These are phyloP conservation scores for Microctonus hyperodae DNA, from an alignment of 2,888 invertebrate genomes.

Conservation along the genomic window DNA sequence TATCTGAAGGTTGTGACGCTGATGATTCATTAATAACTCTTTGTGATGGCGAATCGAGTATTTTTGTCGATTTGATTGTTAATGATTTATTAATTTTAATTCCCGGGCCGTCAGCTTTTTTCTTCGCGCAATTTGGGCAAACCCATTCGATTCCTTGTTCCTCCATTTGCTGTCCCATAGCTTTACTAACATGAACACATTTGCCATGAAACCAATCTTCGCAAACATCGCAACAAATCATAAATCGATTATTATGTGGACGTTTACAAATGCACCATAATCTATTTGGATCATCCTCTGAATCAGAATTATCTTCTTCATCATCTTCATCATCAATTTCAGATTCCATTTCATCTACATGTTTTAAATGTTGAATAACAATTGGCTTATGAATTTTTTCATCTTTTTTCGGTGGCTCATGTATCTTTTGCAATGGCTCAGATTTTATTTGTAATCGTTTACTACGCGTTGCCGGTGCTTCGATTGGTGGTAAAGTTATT, in stretches of 20 bases:
- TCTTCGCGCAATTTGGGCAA: slow-evolving; percentile 82
- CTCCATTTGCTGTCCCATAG: slow-evolving; percentile 93
- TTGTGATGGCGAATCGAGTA: slow-evolving; percentile 15
- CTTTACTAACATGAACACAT: slow-evolving; percentile 92
- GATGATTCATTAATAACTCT: slow-evolving; percentile 28
- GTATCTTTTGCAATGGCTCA: slow-evolving; percentile 39
- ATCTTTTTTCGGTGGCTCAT: slow-evolving; percentile 38
- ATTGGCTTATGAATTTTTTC: slow-evolving; percentile 37
- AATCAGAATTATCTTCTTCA: slow-evolving; percentile 70
- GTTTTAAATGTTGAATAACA: slow-evolving; percentile 18
- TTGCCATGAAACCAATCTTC: slow-evolving; percentile 99
- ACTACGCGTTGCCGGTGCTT: slow-evolving; percentile 81
- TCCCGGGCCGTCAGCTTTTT: slow-evolving; percentile 55
- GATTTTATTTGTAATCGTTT: slow-evolving; percentile 66
- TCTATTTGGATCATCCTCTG: slow-evolving; percentile 93
- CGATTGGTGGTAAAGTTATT: slow-evolving; percentile 81
- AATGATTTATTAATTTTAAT: not conserved
- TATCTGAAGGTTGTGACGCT: not conserved
- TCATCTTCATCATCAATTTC: slow-evolving; percentile 69
- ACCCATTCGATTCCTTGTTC: slow-evolving; percentile 87
- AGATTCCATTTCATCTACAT: slow-evolving; percentile 48
- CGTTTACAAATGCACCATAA: slow-evolving; percentile 96
- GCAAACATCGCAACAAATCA: slow-evolving; percentile 96
- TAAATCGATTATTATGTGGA: slow-evolving; percentile 94
- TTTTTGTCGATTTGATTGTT: slow-evolving; percentile 17